phyloP scores from a whole-genome alignment of 2,797 vertebrate genomes.

The Notamacropus eugenii region DNA sequence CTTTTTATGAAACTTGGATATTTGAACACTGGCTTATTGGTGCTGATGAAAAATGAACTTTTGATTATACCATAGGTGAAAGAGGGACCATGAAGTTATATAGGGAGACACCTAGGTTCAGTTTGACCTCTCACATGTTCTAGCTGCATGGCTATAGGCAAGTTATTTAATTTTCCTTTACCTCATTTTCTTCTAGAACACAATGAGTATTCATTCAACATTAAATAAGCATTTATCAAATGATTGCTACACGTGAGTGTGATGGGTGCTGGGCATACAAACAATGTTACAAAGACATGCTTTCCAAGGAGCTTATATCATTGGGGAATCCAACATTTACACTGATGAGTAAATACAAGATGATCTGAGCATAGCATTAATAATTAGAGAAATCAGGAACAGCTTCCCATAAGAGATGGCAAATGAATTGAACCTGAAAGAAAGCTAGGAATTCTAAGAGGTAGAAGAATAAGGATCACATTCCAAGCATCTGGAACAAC shows the following conservation, averaged over 20 bases:
- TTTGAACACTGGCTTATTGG: neutral
- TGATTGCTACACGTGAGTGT: neutral
- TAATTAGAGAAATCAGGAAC: neutral
- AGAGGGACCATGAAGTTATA: neutral
- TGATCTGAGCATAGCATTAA: neutral
- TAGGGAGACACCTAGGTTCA: neutral
- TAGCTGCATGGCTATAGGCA: neutral
- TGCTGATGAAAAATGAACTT: neutral
- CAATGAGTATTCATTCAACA: neutral
- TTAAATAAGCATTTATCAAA: neutral
- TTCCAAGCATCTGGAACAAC: neutral
- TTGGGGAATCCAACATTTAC: neutral
- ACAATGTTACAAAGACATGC: neutral
- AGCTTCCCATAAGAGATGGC: neutral
- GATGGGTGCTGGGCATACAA: neutral
- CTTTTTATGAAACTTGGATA: neutral
- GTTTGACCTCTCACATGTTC: neutral
- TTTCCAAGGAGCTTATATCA: neutral
- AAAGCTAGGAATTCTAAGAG: neutral
- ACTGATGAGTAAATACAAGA: neutral
- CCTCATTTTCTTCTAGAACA: neutral
- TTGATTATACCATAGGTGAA: neutral
- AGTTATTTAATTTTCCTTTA: neutral
- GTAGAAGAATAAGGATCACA: neutral
- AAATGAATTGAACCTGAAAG: neutral